These are phyloP conservation scores for Pocillopora verrucosa DNA, from an alignment of 64 coral and sea anemone species.

Conservation along the genomic window DNA sequence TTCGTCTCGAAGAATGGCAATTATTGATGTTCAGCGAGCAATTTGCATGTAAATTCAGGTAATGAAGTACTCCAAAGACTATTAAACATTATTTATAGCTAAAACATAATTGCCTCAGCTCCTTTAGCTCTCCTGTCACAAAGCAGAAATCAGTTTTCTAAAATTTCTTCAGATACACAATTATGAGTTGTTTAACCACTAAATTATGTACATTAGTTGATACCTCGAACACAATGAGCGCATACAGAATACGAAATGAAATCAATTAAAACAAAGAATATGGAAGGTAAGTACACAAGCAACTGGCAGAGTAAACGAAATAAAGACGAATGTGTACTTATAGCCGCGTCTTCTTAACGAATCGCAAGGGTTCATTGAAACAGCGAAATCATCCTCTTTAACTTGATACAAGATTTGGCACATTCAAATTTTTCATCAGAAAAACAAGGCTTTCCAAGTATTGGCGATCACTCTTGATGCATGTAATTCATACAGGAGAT, in stretches of 20 bases:
- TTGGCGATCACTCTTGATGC: neutral
- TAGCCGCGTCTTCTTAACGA: neutral
- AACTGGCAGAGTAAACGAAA: neutral
- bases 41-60: slow-evolving; percentile 45
- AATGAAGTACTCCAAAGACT: neutral
- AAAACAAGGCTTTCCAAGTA: neutral
- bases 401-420: neutral
- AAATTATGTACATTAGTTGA: slow-evolving; percentile 3
- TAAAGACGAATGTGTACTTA: neutral
- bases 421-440: neutral
- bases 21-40: slow-evolving; percentile 29
- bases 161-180: slow-evolving; percentile 4
- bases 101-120: neutral
- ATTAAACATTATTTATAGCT: neutral
- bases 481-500: neutral
- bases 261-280: slow-evolving; percentile 27
- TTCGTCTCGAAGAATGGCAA: neutral
- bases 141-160: neutral
- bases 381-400: neutral
- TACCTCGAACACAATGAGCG: slow-evolving; percentile 22
- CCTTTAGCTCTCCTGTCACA: neutral
- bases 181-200: slow-evolving; percentile 9
- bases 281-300: slow-evolving; percentile 23
- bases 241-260: neutral
- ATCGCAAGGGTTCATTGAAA: neutral